phyloP scores from a whole-genome alignment of 2,888 invertebrate species.

The Sarcophaga rosellei region DNA sequence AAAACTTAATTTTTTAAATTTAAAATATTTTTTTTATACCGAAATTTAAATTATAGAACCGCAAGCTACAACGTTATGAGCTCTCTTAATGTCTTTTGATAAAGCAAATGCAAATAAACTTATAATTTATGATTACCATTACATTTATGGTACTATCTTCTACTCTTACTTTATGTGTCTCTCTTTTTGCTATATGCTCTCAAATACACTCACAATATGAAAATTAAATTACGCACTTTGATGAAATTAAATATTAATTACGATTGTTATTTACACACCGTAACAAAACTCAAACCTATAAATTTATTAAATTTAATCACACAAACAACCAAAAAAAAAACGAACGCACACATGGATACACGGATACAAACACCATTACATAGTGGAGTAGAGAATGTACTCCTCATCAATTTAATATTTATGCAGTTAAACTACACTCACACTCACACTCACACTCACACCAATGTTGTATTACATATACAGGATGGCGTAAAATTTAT shows the following conservation, averaged over 20 bases:
- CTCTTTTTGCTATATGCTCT: not conserved
- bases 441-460: too few species aligned
- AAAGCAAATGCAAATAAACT: not conserved
- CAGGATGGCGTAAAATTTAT: not conserved
- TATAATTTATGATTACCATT: not conserved
- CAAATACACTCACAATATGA: not conserved
- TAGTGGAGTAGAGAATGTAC: too few species aligned
- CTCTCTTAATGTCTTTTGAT: not conserved
- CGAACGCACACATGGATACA: conserved; percentile 19
- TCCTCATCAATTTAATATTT: too few species aligned
- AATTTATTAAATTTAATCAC: conserved; percentile 4
- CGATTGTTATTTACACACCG: conserved; percentile 33
- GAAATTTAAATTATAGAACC: not conserved
- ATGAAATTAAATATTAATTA: conserved; percentile 57
- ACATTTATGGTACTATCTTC: not conserved
- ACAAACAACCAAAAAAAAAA: not conserved
- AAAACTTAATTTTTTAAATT: too few species aligned
- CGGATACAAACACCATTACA: conserved; percentile 1
- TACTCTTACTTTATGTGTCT: too few species aligned
- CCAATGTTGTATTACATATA: not conserved
- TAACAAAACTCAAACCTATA: conserved; percentile 3
- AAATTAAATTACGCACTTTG: conserved; percentile 37
- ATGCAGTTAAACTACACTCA: too few species aligned
- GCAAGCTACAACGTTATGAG: not conserved
- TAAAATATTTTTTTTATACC: too few species aligned